These are phyloP conservation scores for Istiophorus platypterus DNA, from an alignment of 2,113 vertebrate genomes.

Conservation along the genomic window DNA sequence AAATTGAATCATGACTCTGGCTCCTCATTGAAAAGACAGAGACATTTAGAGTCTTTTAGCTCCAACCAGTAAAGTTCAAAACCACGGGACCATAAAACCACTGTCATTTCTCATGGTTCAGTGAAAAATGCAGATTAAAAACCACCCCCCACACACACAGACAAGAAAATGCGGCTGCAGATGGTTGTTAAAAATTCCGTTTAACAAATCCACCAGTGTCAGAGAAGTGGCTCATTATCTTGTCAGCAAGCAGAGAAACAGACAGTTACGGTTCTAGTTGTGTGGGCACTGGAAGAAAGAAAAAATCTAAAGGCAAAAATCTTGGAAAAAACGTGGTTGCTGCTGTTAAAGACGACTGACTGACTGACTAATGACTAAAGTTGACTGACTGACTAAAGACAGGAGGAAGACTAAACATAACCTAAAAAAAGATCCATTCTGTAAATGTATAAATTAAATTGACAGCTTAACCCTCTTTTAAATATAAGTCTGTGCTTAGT, in stretches of 20 bases:
- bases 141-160: neutral
- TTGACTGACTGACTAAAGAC: neutral
- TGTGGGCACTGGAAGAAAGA: conserved; percentile 31
- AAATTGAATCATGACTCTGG: too few species aligned
- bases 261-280: conserved; percentile 5
- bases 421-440: neutral
- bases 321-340: neutral
- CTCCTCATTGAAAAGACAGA: too few species aligned
- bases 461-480: neutral
- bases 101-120: conserved; percentile 7
- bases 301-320: neutral
- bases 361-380: too few species aligned
- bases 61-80: neutral
- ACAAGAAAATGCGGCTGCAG: conserved; percentile 24
- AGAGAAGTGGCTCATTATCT: conserved; percentile 63
- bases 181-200: conserved; percentile 36
- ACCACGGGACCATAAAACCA: conserved; percentile 14
- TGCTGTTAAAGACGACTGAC: neutral
- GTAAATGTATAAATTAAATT: neutral
- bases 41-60: neutral
- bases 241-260: conserved; percentile 45
- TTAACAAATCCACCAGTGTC: conserved; percentile 58
- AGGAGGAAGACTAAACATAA: neutral
- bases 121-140: conserved; percentile 4
- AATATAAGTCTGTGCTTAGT: neutral